Base-by-base conservation (phyloP, 1,140 invertebrate species). In the Zelostemma sp. region DNA sequence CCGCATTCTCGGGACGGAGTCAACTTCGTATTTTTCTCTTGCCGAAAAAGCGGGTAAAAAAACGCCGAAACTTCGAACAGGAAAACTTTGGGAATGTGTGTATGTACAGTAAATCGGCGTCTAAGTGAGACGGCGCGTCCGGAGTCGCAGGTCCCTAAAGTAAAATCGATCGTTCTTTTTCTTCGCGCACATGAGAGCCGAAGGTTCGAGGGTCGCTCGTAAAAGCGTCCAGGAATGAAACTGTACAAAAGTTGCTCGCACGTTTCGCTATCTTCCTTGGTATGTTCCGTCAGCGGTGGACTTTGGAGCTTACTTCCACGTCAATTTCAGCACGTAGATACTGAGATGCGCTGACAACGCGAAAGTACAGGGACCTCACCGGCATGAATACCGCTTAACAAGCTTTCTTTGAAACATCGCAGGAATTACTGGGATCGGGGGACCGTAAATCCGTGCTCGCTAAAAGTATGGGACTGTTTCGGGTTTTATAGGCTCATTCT, bases 361-460 rank as follows among this genome's bases (percentile, higher is more conserved):
- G 14, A 50, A 59, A 40, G 28, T 48, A 35, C 41, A 19, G 19
- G 6, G 3, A 16, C 6, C 50, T 25, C 21, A 17, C 19, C 18
- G 28, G 45, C 56, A 15, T 59, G 56, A 43, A 59, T 46, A 28
- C n/a, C 14, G 41, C 41, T 43, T 43, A 43, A 43, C 41, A 59
- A 50, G 47, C 40, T 59, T 25, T 8, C 56, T 18, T 21, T 38
- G 35, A 41, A 59, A 59, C 46, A 50, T 49, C 17, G 46, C 17
- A 12, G 33, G 47, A 33, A 28, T 18, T 19, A 18, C 41, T 8
- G 41, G 41, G 41, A 43, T 43, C 16, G 35, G 17, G 17, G 41
- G 14, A 16, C 25, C 14, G 38, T n/a, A 59, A 59, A 59, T 59
- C 55, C 55, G 33, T 21, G 46, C 48, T 41, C 33, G 14, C 46